Percentiles rank a stretch among this genome's conserved stretches.
Evolutionary conservation across 2,113 vertebrate species (phyloP).

Genomic region (Psilopogon haemacephalus): DNA sequence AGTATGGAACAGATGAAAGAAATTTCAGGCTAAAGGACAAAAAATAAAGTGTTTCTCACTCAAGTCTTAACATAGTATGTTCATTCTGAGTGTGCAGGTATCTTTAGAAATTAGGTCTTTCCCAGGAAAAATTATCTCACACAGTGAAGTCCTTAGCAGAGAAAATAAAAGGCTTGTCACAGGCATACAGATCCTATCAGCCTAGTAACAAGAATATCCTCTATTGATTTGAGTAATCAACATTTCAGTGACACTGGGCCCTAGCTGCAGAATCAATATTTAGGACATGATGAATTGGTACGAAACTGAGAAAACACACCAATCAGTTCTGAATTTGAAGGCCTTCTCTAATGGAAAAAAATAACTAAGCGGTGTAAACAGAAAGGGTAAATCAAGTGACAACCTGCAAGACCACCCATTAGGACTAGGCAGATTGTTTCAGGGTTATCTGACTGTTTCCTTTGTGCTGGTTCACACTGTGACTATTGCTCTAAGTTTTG

Average conservation of each 20-base stretch:
- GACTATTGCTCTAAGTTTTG: conserved; percentile 27
- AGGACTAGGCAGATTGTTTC: neutral
- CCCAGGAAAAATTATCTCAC: neutral
- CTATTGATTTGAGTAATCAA: neutral
- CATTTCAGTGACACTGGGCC: neutral
- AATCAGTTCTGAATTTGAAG: conserved; percentile 21
- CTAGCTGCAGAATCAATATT: conserved; percentile 47
- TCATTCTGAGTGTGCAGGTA: neutral
- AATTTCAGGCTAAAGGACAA: neutral
- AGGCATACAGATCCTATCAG: neutral
- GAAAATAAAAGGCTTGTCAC: neutral
- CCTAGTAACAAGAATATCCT: conserved; percentile 4
- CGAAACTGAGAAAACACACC: conserved; percentile 49
- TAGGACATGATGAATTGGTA: conserved; percentile 36
- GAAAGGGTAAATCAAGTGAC: conserved; percentile 39
- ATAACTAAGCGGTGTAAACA: conserved; percentile 55
- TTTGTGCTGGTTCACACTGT: conserved; percentile 16
- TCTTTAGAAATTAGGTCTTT: neutral
- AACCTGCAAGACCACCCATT: conserved; percentile 60
- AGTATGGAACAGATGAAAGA: neutral
- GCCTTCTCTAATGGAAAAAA: conserved; percentile 54
- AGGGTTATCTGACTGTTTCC: conserved; percentile 41
- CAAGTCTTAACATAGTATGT: neutral
- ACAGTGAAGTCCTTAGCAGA: neutral
- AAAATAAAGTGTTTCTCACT: neutral